A percentile compares a stretch with the other conserved stretches of the same genome.
Conservation (phyloP, 2,113 vertebrate genomes). For the Dicentrarchus labrax region DNA sequence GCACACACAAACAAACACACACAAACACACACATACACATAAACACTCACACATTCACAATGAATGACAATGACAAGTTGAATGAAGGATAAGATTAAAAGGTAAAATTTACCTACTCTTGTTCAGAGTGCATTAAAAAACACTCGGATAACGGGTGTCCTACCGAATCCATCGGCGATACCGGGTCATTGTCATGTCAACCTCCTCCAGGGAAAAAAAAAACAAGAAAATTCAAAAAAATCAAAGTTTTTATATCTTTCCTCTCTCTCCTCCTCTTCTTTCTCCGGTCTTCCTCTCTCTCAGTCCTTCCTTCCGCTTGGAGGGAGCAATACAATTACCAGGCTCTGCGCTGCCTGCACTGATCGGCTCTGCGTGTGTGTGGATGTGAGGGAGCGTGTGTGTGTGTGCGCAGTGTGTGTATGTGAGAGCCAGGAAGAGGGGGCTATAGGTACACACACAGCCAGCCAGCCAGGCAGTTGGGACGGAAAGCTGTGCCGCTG, state of each 20-base stretch:
- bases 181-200: conserved; percentile 91
- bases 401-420: conserved; percentile 49
- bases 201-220: conserved; percentile 82
- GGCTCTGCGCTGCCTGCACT: conserved; percentile 79
- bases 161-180: conserved; percentile 98
- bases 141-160: conserved; percentile 97
- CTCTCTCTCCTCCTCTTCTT: conserved; percentile 74
- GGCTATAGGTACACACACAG: conserved; percentile 73
- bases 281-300: conserved; percentile 70
- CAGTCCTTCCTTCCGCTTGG: conserved; percentile 81
- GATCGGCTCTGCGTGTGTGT: conserved; percentile 82
- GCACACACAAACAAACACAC: conserved; percentile 56
- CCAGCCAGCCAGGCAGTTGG: conserved; percentile 88
- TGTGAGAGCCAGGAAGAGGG: conserved; percentile 70
- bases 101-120: conserved; percentile 98
- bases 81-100: conserved; percentile 72
- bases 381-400: conserved; percentile 58
- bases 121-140: conserved; percentile 99
- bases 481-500: conserved; percentile 94
- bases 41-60: conserved; percentile 53
- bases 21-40: conserved; percentile 25
- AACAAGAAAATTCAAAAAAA: conserved; percentile 76
- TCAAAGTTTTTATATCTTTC: conserved; percentile 89
- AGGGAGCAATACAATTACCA: conserved; percentile 93
- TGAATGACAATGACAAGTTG: conserved; percentile 77